Evolutionary conservation across 2,797 vertebrate genomes (phyloP), one percentile per base, ranked within the genome.

Genomic region (Phrynocephalus vlangalii): DNA sequence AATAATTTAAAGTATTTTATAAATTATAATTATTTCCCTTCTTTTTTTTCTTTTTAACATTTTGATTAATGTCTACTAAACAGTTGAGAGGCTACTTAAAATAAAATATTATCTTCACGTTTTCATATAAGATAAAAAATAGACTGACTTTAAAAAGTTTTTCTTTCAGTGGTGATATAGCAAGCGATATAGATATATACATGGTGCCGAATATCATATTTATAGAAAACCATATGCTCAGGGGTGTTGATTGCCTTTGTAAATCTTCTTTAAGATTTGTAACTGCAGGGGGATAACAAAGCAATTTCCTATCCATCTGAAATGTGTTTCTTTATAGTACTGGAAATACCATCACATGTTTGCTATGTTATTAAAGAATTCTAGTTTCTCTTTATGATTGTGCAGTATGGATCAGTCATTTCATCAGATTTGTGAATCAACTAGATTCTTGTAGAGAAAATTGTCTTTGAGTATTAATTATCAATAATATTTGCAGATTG

Each of bases 401-500:
- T 28, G 26, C 22, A 80, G 44, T 50, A n/a, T 7, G 70, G 28
- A 13, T 10, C 0, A 83, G 73, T 68, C 18, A 84, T 67, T 18
- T 89, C 28, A n/a, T 87, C 6, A n/a, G 70, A 33, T 70, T 15
- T 2, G 0, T 13, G 80, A 76, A 84, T 52, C 79, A 83, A 68
- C 18, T 10, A 77, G 10, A 75, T 1, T 20, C 9, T 60, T 77
- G 2, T 2, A 1, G 5, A 79, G 2, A 71, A 20, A 30, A 75
- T 79, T 9, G 63, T 33, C 8, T 11, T 77, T 33, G 63, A 0
- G 0, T 13, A 2, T 78, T 89, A 85, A 48, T 75, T 30, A 22
- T 60, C 88, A 72, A 0, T 0, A 11, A 1, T 86, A 1, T 81
- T 94, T 92, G 76, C 94, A 99, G 99, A 97, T 96, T 93, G 98